Evolutionary conservation across 1,140 invertebrate genomes (phyloP).

Genomic region (Caenorhabditis remanei): DNA sequence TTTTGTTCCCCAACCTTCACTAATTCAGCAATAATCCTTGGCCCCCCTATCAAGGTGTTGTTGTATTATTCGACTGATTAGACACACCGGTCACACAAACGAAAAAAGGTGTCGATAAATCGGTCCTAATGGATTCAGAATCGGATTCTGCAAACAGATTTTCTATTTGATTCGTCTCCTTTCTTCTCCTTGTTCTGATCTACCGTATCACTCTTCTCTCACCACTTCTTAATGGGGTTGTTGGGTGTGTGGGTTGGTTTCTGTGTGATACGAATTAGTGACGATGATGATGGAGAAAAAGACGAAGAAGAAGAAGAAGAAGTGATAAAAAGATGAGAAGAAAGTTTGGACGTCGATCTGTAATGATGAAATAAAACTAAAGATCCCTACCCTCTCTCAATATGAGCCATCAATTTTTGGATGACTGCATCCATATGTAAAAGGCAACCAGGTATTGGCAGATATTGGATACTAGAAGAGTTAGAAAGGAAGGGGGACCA

Average conservation of each 20-base stretch:
- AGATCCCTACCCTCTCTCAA: conserved; percentile 3
- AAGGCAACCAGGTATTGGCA: conserved; percentile 51
- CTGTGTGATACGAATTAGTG: conserved; percentile 50
- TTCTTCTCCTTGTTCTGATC: conserved; percentile 4
- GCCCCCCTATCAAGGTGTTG: neutral
- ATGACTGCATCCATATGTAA: conserved; percentile 24
- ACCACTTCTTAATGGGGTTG: conserved; percentile 45
- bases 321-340: neutral
- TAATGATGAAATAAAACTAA: conserved; percentile 21
- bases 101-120: conserved; percentile 48
- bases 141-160: conserved; percentile 43
- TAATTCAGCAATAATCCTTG: too few relatives aligned
- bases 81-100: conserved; percentile 28
- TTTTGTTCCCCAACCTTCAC: too few relatives aligned
- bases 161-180: conserved; percentile 7
- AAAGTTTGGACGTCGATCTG: neutral
- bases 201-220: conserved; percentile 30
- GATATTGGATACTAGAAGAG: conserved; percentile 51
- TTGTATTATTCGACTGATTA: conserved; percentile 36
- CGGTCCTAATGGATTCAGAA: conserved; percentile 41
- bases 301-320: neutral
- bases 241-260: neutral
- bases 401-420: conserved; percentile 24
- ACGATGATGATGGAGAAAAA: neutral
- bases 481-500: neutral